phyloP scores from a whole-genome alignment of 2,113 vertebrate genomes.

The Vulpes lagopus region DNA sequence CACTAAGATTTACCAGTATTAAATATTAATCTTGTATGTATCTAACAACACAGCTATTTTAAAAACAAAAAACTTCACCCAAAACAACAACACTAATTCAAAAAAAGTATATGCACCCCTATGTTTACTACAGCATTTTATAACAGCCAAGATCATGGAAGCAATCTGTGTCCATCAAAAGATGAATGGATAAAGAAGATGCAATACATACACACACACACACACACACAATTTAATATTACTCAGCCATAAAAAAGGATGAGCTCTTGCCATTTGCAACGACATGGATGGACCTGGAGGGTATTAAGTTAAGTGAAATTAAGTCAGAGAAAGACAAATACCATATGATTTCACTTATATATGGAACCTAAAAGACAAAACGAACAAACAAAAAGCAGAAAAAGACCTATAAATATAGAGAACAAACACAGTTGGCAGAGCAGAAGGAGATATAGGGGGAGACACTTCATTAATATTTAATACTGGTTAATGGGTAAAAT shows the following conservation, averaged over 20 bases:
- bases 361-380: background rate
- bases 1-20: background rate
- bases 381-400: background rate
- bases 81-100: background rate
- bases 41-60: background rate
- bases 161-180: background rate
- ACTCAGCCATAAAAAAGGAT: background rate
- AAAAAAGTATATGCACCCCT: background rate
- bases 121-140: background rate
- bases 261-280: background rate
- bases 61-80: background rate
- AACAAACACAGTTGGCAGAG: background rate
- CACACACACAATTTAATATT: background rate
- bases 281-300: background rate
- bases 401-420: background rate
- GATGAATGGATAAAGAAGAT: background rate
- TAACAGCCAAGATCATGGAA: background rate
- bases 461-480: background rate
- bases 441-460: background rate
- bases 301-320: background rate
- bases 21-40: background rate
- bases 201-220: background rate
- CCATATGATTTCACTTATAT: background rate
- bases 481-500: background rate
- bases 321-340: background rate